Evolutionary conservation across 2,888 invertebrate species (phyloP).

Genomic region (Diplazon laetatorius): DNA sequence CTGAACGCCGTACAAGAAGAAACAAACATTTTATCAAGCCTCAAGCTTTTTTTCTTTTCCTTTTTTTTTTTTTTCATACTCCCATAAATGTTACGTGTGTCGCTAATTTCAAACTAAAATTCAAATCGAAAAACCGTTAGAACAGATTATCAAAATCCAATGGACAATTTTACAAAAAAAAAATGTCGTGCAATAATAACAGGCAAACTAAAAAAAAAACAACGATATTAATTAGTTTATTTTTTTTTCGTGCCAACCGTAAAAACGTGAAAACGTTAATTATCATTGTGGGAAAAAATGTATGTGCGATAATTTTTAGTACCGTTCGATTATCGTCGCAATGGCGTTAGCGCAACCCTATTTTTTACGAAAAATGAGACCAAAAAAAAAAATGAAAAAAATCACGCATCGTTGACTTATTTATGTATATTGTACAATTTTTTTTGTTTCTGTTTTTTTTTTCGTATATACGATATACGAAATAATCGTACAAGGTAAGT

Average conservation of each 20-base stretch:
- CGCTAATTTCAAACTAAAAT: conserved; percentile 14
- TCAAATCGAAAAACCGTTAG: not conserved
- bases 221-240: no score
- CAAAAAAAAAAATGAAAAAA: conserved; percentile 50
- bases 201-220: no score
- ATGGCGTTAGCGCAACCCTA: conserved; percentile 17
- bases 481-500: conserved; percentile 68
- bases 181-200: not conserved
- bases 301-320: no score
- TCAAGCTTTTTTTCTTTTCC: no score
- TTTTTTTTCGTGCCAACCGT: no score
- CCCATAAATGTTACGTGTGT: conserved; percentile 14
- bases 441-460: no score
- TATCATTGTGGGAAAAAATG: no score
- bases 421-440: conserved; percentile 67
- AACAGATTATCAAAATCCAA: not conserved
- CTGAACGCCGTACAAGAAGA: conserved; percentile 68
- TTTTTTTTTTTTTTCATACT: no score
- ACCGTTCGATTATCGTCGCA: conserved; percentile 3
- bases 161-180: no score
- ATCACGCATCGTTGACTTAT: conserved; percentile 60
- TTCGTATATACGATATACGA: conserved; percentile 65
- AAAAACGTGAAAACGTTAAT: no score
- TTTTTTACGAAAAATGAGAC: no score
- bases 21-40: conserved; percentile 52